Evolutionary conservation across 2,797 vertebrate genomes (phyloP).

Genomic region (Lacerta bilineata): DNA sequence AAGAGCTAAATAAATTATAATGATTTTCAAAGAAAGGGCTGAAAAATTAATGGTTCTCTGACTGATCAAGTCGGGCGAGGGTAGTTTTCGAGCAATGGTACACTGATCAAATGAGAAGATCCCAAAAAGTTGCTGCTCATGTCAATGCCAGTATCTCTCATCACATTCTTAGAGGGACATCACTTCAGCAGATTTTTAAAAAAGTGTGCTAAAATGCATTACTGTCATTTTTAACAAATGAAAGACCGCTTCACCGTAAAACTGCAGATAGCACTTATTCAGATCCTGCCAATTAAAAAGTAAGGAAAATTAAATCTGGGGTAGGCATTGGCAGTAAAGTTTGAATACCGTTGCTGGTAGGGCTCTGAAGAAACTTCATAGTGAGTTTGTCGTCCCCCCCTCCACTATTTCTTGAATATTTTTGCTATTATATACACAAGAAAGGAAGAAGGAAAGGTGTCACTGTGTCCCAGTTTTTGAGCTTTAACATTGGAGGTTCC

Average conservation of each 20-base stretch:
- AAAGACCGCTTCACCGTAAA: slow-evolving; percentile 45
- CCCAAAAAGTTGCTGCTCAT: slow-evolving; percentile 57
- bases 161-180: slow-evolving; percentile 55
- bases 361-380: not conserved
- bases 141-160: slow-evolving; percentile 54
- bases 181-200: slow-evolving; percentile 53
- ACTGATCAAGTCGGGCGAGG: slow-evolving; percentile 58
- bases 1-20: slow-evolving; percentile 73
- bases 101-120: slow-evolving; percentile 62
- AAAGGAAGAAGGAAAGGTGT: not conserved
- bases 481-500: not conserved
- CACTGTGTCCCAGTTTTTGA: not conserved
- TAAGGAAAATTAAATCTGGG: not conserved
- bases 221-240: slow-evolving; percentile 67
- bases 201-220: slow-evolving; percentile 58
- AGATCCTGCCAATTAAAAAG: slow-evolving; percentile 16
- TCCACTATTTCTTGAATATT: not conserved
- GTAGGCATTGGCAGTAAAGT: not conserved
- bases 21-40: slow-evolving; percentile 68
- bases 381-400: too few relatives aligned
- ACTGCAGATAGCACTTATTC: slow-evolving; percentile 25
- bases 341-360: not conserved
- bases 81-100: slow-evolving; percentile 48
- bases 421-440: not conserved
- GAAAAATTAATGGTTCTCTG: slow-evolving; percentile 74